phyloP scores from a whole-genome alignment of 2,113 vertebrate species.

The Myiozetetes cayanensis region DNA sequence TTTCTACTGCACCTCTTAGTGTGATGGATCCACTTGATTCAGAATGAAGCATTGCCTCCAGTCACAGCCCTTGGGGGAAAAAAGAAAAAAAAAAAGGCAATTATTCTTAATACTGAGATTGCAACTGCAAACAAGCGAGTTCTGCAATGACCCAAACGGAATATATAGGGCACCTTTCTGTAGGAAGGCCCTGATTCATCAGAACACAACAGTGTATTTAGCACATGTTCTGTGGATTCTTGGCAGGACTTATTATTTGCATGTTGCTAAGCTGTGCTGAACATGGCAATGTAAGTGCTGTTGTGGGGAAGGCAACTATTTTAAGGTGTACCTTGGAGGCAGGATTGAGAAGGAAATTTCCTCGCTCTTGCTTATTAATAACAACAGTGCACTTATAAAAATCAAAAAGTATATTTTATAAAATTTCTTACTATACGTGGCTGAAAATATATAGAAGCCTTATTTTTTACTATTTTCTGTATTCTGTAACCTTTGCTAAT shows the following conservation, averaged over 20 bases:
- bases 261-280: background rate
- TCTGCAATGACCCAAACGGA: background rate
- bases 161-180: background rate
- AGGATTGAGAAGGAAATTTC: background rate
- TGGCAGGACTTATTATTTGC: background rate
- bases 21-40: background rate
- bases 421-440: background rate
- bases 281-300: background rate
- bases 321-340: background rate
- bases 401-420: background rate
- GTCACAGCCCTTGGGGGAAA: background rate
- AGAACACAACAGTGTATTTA: background rate
- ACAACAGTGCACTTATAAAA: background rate
- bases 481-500: background rate
- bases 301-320: fast-evolving
- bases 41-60: background rate
- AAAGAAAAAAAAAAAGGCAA: too few relatives aligned
- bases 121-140: background rate
- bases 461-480: background rate
- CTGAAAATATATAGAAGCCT: background rate
- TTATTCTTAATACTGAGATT: background rate
- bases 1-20: background rate
- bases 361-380: background rate
- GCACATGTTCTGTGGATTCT: background rate
- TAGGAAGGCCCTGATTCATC: background rate